A percentile compares a stretch with the other conserved stretches of the same genome.
These are phyloP conservation scores for Heteronetta atricapilla DNA, from an alignment of 2,113 vertebrate species.

Conservation along the genomic window DNA sequence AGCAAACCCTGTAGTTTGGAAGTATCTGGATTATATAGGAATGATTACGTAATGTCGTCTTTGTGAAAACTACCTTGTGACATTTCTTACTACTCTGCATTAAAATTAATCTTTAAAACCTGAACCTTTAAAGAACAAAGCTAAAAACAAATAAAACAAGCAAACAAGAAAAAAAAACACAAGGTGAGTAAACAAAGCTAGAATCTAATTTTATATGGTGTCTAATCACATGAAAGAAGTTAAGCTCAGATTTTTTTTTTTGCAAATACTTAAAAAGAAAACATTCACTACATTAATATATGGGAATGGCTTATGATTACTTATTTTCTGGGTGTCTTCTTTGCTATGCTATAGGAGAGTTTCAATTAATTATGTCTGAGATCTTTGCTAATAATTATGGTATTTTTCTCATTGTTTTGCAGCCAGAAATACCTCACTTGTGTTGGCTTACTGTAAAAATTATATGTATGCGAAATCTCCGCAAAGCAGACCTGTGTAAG, in stretches of 20 bases:
- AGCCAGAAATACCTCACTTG: constrained; percentile 44
- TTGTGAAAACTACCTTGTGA: not conserved
- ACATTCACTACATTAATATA: not conserved
- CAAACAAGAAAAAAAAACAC: not conserved
- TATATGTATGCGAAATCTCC: constrained; percentile 54
- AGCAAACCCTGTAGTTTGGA: not conserved
- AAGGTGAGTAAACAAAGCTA: not conserved
- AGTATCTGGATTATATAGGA: not conserved
- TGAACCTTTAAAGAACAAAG: not conserved
- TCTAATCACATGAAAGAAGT: not conserved
- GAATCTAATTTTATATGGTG: not conserved
- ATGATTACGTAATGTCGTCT: not conserved
- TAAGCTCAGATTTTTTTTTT: not conserved
- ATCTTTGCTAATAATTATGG: not conserved
- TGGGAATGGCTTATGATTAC: not conserved
- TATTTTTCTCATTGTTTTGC: not conserved
- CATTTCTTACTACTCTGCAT: not conserved
- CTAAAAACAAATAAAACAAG: not conserved
- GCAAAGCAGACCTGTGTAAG: constrained; percentile 64
- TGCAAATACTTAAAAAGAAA: not conserved
- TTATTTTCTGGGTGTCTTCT: not conserved
- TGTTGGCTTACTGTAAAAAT: constrained; percentile 60
- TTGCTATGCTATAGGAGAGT: not conserved
- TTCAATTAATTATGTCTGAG: not conserved
- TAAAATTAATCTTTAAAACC: not conserved